Base-by-base conservation (phyloP, 2,797 vertebrate species). In the Naso thynnoides region DNA sequence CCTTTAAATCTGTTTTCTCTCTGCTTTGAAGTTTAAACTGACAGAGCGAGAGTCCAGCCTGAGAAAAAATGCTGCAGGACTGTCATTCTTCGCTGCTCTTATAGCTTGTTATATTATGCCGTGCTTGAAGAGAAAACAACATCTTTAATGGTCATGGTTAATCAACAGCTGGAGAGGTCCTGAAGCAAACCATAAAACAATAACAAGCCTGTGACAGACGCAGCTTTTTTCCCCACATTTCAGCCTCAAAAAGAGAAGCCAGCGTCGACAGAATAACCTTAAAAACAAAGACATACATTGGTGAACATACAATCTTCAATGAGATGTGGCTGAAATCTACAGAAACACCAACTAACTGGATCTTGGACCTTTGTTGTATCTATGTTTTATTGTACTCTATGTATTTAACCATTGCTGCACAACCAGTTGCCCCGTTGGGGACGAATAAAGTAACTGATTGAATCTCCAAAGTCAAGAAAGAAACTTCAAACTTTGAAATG, bases 11-110 rank as follows among this genome's bases (percentile, higher is more conserved):
- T 48, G 65, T 80, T 87, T 75, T 83, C 69, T 47, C 54, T 73
- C 31, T 82, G 31, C 68, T 92, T 91, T 93, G 79, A 90, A 88
- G 86, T 88, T 82, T 83, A 72, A 84, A 86, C 81, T 89, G 86
- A 88, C 89, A 90, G 81, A 90, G 88, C 61, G 82, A 83, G 53
- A 85, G 63, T 84, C 62, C 62, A 38, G 48, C 45, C 66, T 82
- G 62, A 61, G 39, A 74, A 79, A 57, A 47, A 73, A 77, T 69
- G 60, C 74, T 63, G 45, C 56, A 41, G 38, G 55, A 72, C 48
- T 89, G 80, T 85, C 82, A 79, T 49, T 73, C 77, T 87, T 85
- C 83, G 71, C 73, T 81, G 69, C 79, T 44, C 57, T 90, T 73
- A 73, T 76, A 82, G 85, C 81, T 79, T 79, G 75, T 89, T 86